A percentile compares a stretch with the other conserved stretches of the same genome.
Evolutionary conservation across 2,113 vertebrate genomes (phyloP).

Genomic region (Hystrix brachyura): DNA sequence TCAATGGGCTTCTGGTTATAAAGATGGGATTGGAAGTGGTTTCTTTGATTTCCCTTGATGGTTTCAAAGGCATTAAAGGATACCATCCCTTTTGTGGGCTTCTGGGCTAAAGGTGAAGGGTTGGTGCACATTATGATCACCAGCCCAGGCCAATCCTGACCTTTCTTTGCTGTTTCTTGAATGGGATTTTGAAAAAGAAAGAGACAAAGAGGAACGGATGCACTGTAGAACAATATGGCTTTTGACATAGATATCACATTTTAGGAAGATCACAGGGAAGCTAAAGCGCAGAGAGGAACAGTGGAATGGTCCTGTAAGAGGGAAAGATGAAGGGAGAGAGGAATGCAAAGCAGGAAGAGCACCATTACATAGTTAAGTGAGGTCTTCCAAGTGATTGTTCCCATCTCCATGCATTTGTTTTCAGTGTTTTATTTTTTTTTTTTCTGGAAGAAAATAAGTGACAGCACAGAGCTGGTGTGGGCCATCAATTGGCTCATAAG

Average conservation of each 20-base stretch:
- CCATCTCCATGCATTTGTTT: not conserved
- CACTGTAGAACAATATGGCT: constrained; percentile 61
- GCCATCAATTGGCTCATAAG: not conserved
- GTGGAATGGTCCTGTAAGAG: not conserved
- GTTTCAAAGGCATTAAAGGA: constrained; percentile 77
- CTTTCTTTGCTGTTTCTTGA: constrained; percentile 71
- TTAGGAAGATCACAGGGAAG: constrained; percentile 51
- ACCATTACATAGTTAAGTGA: not conserved
- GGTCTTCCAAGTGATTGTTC: not conserved
- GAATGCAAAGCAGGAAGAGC: not conserved
- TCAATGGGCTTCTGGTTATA: constrained; percentile 73
- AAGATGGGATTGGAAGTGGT: constrained; percentile 69
- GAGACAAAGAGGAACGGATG: constrained; percentile 55
- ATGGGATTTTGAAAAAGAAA: constrained; percentile 71
- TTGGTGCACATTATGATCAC: constrained; percentile 40
- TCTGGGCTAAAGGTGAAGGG: constrained; percentile 35
- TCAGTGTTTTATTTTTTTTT: not conserved
- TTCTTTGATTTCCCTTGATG: constrained; percentile 78
- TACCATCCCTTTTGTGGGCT: constrained; percentile 21
- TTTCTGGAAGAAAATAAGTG: not conserved
- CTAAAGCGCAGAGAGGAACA: not conserved
- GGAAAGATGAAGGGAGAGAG: not conserved
- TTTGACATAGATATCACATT: constrained; percentile 44
- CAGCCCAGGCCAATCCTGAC: constrained; percentile 53
- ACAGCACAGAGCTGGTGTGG: not conserved